Conservation (phyloP, 2,113 vertebrate genomes). For the Rhinopomastus cyanomelas region DNA sequence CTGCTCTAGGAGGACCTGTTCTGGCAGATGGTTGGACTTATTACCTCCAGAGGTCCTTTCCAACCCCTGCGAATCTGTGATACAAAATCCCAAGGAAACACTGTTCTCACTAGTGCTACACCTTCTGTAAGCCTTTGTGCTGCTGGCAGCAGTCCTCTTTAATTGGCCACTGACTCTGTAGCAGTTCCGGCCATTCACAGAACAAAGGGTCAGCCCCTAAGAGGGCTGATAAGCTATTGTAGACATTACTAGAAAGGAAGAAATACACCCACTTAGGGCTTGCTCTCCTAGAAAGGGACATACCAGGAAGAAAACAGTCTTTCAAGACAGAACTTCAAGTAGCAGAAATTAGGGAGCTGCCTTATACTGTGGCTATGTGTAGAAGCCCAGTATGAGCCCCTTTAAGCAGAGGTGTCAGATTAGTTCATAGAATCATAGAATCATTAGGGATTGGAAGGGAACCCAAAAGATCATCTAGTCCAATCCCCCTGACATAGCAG, state of each 20-base stretch:
- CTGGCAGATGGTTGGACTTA: no score
- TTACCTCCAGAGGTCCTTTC: no score
- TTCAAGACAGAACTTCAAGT: not conserved
- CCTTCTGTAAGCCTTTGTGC: not conserved
- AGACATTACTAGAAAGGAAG: not conserved
- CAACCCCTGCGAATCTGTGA: no score
- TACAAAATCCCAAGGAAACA: not conserved
- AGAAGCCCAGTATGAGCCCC: not conserved
- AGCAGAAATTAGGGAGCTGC: not conserved
- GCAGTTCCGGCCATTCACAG: not conserved
- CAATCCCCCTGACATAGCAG: no score
- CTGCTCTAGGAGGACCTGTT: no score
- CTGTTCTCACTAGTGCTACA: not conserved
- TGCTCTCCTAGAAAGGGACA: not conserved
- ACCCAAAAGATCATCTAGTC: no score
- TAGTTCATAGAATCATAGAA: no score
- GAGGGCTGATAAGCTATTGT: not conserved
- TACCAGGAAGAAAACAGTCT: not conserved
- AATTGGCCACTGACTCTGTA: not conserved
- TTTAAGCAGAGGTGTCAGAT: not conserved
- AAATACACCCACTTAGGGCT: not conserved
- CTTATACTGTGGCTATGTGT: not conserved
- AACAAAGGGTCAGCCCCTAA: not conserved
- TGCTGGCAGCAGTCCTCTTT: not conserved
- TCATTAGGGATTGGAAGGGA: no score